Conservation (phyloP, 2,797 vertebrate species). For the Bovichtus diacanthus region DNA sequence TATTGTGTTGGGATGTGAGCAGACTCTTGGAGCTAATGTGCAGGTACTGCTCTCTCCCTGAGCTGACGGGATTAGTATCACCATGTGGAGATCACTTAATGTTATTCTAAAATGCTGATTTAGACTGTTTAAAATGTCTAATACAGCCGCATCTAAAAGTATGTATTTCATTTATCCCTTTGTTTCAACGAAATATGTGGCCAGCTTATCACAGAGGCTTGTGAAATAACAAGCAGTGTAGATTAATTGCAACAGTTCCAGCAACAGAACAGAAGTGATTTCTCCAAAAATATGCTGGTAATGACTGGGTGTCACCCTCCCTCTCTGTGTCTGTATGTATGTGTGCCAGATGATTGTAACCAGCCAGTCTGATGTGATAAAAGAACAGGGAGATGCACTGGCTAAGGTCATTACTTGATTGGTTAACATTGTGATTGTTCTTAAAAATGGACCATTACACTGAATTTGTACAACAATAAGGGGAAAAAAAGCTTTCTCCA, state of each 20-base stretch:
- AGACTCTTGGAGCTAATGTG: constrained; percentile 61
- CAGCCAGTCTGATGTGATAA: constrained; percentile 72
- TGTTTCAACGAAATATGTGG: constrained; percentile 46
- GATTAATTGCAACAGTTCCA: constrained; percentile 71
- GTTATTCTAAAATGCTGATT: constrained; percentile 64
- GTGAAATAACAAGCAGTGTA: constrained; percentile 64
- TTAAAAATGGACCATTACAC: constrained; percentile 75
- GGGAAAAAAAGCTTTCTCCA: constrained; percentile 65
- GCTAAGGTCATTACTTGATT: constrained; percentile 77
- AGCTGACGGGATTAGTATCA: constrained; percentile 65
- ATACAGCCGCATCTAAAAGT: constrained; percentile 48
- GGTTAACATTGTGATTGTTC: constrained; percentile 76
- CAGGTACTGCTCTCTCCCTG: constrained; percentile 50
- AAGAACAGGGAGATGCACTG: constrained; percentile 72
- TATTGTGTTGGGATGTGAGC: constrained; percentile 70
- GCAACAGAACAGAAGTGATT: constrained; percentile 53
- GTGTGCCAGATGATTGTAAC: constrained; percentile 55
- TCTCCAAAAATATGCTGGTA: constrained; percentile 63
- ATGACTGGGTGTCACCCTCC: constrained; percentile 63
- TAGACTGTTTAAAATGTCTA: constrained; percentile 56
- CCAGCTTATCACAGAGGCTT: constrained; percentile 51
- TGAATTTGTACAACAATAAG: constrained; percentile 68
- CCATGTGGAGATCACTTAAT: constrained; percentile 54
- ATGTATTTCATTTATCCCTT: constrained; percentile 46
- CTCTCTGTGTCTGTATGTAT: constrained; percentile 27